phyloP scores from a whole-genome alignment of 2,888 invertebrate genomes.

The Cetonia aurata region DNA sequence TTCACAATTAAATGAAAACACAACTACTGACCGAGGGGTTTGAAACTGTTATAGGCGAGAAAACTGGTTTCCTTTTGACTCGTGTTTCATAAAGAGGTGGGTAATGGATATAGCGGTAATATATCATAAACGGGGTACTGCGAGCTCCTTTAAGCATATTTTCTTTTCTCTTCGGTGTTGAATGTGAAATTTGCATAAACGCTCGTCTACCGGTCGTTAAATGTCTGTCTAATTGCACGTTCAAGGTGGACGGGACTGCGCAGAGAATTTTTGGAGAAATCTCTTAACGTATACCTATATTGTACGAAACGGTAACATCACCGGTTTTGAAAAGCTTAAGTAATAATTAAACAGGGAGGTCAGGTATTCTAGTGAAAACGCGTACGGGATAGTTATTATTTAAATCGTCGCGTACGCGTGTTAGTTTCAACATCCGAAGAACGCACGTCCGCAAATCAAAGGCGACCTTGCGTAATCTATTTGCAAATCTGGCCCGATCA shows the following conservation, averaged over 20 bases:
- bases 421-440: conserved; percentile 53
- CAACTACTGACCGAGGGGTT: conserved; percentile 37
- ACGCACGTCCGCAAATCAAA: conserved; percentile 54
- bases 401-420: conserved; percentile 49
- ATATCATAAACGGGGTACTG: conserved; percentile 12
- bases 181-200: conserved; percentile 31
- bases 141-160: neutral
- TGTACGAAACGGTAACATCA: too few species aligned
- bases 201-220: conserved; percentile 29
- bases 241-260: too few species aligned
- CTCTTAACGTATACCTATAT: neutral
- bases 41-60: conserved; percentile 29
- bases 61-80: conserved; percentile 38
- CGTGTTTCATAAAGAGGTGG: conserved; percentile 39
- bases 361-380: neutral
- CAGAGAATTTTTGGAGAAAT: neutral
- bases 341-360: conserved; percentile 4
- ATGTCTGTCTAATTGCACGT: neutral
- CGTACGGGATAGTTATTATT: too few species aligned
- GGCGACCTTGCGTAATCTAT: conserved; percentile 49
- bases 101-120: conserved; percentile 38
- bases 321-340: neutral
- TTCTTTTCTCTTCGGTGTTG: conserved; percentile 20
- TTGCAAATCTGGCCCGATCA: conserved; percentile 52
- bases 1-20: conserved; percentile 34